Evolutionary conservation across 2,113 vertebrate genomes (phyloP).

Genomic region (Otolemur garnettii): DNA sequence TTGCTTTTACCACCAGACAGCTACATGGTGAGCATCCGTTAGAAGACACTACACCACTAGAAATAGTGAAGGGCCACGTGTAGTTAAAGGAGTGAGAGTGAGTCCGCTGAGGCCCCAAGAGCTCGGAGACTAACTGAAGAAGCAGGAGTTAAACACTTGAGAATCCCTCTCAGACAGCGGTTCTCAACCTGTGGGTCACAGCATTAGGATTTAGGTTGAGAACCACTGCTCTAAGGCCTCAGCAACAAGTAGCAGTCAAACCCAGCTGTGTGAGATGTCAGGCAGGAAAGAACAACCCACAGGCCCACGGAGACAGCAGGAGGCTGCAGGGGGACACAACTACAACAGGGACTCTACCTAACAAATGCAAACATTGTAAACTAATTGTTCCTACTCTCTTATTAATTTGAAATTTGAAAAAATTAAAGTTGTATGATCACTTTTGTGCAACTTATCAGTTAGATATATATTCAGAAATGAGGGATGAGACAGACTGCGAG

Average conservation of each 20-base stretch:
- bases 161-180: neutral
- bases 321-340: neutral
- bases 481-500: neutral
- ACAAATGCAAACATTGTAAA: no score
- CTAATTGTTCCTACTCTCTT: no score
- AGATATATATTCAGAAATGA: neutral
- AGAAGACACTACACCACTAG: neutral
- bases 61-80: neutral
- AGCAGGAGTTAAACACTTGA: neutral
- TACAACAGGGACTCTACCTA: no score
- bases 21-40: neutral
- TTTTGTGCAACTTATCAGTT: neutral
- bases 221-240: neutral
- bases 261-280: neutral
- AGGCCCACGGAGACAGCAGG: neutral
- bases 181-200: no score
- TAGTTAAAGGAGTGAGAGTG: neutral
- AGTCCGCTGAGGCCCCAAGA: neutral
- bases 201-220: no score
- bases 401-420: no score
- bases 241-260: neutral
- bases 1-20: neutral
- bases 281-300: no score
- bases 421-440: neutral
- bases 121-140: neutral